These are phyloP conservation scores for Anoplolepis gracilipes DNA, from an alignment of 1,140 invertebrate species.

Conservation along the genomic window DNA sequence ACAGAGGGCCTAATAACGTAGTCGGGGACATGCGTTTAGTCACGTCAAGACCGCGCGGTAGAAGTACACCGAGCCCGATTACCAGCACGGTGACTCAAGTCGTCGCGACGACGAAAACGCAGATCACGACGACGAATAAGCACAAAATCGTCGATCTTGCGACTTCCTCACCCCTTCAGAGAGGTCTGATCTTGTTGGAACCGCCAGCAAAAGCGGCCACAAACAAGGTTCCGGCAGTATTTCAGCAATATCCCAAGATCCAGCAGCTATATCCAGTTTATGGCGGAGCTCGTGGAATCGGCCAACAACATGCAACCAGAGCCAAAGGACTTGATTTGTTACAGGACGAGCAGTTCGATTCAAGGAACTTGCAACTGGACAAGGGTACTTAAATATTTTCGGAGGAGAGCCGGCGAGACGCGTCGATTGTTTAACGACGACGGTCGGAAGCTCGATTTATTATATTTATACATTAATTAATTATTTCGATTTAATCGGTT, in stretches of 20 bases:
- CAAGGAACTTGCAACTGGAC: conserved; percentile 81
- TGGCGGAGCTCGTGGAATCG: conserved; percentile 79
- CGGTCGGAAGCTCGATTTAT: conserved; percentile 34
- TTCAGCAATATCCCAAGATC: conserved; percentile 91
- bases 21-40: conserved; percentile 63
- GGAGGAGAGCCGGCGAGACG: conserved; percentile 2
- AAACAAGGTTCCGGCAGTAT: conserved; percentile 89
- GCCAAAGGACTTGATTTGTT: conserved; percentile 85
- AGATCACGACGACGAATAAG: conserved; percentile 50
- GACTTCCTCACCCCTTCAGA: conserved; percentile 75
- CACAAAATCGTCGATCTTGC: conserved; percentile 25
- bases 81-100: conserved; percentile 48
- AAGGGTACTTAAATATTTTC: conserved; percentile 78
- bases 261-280: conserved; percentile 90
- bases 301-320: conserved; percentile 78
- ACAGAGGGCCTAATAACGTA: conserved; percentile 40
- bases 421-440: conserved; percentile 20
- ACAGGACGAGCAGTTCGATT: conserved; percentile 84
- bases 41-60: conserved; percentile 78
- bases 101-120: conserved; percentile 61
- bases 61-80: conserved; percentile 77
- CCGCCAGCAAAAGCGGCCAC: conserved; percentile 77
- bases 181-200: conserved; percentile 80
- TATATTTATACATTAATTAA: neutral
- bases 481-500: neutral